Conservation (phyloP, 1,140 invertebrate genomes). For the Drosophila subpulchrella region DNA sequence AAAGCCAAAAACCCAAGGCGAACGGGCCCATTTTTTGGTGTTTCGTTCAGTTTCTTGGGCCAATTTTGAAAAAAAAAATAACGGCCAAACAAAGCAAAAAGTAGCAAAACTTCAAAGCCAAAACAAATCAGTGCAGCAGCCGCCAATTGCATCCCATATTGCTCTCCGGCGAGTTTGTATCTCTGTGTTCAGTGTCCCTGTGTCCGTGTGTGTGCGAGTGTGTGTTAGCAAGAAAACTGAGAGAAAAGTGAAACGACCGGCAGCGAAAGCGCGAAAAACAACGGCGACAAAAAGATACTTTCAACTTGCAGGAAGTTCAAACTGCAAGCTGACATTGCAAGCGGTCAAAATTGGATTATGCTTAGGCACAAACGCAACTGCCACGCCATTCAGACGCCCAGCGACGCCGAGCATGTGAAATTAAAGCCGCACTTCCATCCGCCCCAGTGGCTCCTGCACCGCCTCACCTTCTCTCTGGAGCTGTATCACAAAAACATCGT, state of each 20-base stretch:
- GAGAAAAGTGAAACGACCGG: constrained; percentile 77
- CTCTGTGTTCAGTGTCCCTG: not conserved
- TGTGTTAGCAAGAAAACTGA: constrained; percentile 42
- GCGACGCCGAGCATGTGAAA: constrained; percentile 73
- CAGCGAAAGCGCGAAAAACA: constrained; percentile 59
- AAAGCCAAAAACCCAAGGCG: constrained; percentile 14
- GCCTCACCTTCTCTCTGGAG: constrained; percentile 65
- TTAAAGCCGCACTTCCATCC: constrained; percentile 40
- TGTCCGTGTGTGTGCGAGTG: constrained; percentile 14
- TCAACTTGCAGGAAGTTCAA: constrained; percentile 16
- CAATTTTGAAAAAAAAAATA: constrained; percentile 15
- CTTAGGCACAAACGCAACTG: constrained; percentile 72
- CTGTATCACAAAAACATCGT: constrained; percentile 77
- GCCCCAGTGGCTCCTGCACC: constrained; percentile 38
- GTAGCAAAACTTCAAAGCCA: constrained; percentile 14
- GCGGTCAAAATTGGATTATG: constrained; percentile 76
- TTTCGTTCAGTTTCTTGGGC: constrained; percentile 5
- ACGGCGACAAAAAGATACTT: constrained; percentile 5
- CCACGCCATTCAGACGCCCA: constrained; percentile 51
- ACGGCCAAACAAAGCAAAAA: not conserved
- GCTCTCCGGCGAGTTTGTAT: constrained; percentile 51
- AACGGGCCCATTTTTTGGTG: constrained; percentile 8
- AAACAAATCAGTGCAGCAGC: constrained; percentile 67
- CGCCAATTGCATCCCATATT: constrained; percentile 66
- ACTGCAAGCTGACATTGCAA: constrained; percentile 59